These are phyloP conservation scores for Trogon surrucura DNA, from an alignment of 2,113 vertebrate genomes.

Conservation along the genomic window DNA sequence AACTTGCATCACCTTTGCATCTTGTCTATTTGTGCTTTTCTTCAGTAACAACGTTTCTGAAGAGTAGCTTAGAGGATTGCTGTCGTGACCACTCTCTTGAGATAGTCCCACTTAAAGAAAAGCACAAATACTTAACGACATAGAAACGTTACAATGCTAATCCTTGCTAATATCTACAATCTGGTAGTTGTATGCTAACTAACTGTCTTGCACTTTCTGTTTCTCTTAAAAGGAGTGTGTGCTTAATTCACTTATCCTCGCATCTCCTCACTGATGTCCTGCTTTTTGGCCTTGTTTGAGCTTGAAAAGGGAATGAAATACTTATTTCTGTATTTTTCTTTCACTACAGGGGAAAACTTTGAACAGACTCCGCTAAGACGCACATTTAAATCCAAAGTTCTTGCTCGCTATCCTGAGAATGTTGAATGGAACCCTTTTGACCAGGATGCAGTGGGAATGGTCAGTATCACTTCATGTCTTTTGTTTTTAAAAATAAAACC, in stretches of 20 bases:
- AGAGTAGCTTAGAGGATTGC: not conserved
- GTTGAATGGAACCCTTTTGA: constrained; percentile 99
- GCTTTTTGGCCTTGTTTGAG: constrained; percentile 26
- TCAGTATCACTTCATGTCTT: constrained; percentile 67
- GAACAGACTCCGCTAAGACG: constrained; percentile 97
- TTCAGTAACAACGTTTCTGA: constrained; percentile 11
- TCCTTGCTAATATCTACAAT: constrained; percentile 63
- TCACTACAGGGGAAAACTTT: constrained; percentile 95
- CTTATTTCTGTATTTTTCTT: not conserved
- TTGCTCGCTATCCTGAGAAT: constrained; percentile 97
- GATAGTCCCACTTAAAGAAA: constrained; percentile 28
- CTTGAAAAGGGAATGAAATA: not conserved
- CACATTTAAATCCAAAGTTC: constrained; percentile 99
- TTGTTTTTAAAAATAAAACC: not conserved
- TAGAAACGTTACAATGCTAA: constrained; percentile 44
- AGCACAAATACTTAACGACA: constrained; percentile 39
- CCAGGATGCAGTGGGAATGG: constrained; percentile 99
- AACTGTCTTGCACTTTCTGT: constrained; percentile 66
- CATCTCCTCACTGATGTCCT: constrained; percentile 62
- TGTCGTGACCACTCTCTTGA: not conserved
- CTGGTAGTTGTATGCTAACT: constrained; percentile 43
- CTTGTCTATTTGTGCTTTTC: constrained; percentile 65
- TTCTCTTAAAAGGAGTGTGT: constrained; percentile 67
- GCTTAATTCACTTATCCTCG: constrained; percentile 63
- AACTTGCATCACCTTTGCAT: constrained; percentile 34